Evolutionary conservation across 2,888 invertebrate genomes (phyloP).

Genomic region (Synanthedon formicaeformis): DNA sequence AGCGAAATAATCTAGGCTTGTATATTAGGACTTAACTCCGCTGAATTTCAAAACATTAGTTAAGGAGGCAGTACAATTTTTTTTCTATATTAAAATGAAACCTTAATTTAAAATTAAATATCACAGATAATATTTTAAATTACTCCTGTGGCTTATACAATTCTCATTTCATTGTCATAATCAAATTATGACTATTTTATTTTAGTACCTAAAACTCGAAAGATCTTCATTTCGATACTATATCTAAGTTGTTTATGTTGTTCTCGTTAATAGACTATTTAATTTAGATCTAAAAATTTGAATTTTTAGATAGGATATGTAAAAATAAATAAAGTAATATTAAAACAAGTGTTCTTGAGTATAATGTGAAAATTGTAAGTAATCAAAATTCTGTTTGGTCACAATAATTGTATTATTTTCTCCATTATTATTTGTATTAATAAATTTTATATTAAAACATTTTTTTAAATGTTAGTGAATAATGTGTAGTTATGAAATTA

Average conservation of each 20-base stretch:
- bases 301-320: constrained; percentile 25
- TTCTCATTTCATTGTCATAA: too few relatives aligned
- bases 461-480: neutral
- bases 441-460: neutral
- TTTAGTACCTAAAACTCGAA: too few relatives aligned
- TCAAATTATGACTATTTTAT: too few relatives aligned
- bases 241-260: constrained; percentile 10
- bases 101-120: too few relatives aligned
- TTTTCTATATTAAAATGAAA: too few relatives aligned
- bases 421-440: neutral
- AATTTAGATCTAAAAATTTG: constrained; percentile 16
- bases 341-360: neutral
- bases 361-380: neutral
- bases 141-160: too few relatives aligned
- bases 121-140: too few relatives aligned
- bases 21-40: too few relatives aligned
- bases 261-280: constrained; percentile 5
- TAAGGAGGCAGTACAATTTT: too few relatives aligned
- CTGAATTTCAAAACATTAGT: too few relatives aligned
- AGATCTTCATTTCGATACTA: constrained; percentile 3
- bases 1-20: too few relatives aligned
- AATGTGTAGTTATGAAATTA: constrained; percentile 5
- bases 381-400: neutral
- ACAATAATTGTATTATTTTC: neutral
- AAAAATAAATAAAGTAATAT: constrained; percentile 3